Evolutionary conservation across 2,888 invertebrate species (phyloP), one percentile per base, ranked within the genome.

Genomic region (Operophtera brumata): DNA sequence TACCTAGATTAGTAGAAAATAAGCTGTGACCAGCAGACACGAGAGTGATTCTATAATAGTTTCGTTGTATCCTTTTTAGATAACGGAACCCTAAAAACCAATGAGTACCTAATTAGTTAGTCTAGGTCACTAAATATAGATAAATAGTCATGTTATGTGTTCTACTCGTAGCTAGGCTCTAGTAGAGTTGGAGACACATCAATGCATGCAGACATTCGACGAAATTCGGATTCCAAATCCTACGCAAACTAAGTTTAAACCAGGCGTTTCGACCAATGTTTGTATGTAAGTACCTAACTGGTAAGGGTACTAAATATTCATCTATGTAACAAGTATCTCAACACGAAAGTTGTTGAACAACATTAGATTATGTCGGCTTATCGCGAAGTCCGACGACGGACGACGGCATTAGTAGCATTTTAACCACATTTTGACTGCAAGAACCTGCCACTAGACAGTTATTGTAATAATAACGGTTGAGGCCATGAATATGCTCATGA

Each of bases 391-490:
- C 62, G 46, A 13, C 63, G 43, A 11, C 61, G 58, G 61, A 11
- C 14, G 61, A 11, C 14, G 42, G 49, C 52, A 53, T 57, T 55
- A 39, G 32, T 39, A 54, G 62, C 54, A 56, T 58, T 60, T 49
- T 47, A 58, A 60, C 47, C 35, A 54, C 46, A 41, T 42, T 54
- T 45, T 28, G 39, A 47, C n/a, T 32, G 35, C 51, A 42, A 50
- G 40, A 28, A 40, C 37, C 50, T 57, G 59, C 59, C 49, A 61
- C 55, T 13, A 61, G 61, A 78, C 80, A 78, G 78, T 81, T 82
- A 80, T 20, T 20, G 20, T 76, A 75, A 75, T 76, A 75, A 75
- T 70, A 79, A 74, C 71, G 68, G 71, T 75, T 69, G 71, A 76
- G 71, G 71, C 74, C 75, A 74, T 70, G n/a, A 70, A 66, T 68